Evolutionary conservation across 2,888 invertebrate genomes (phyloP).

Genomic region (Agrotis ipsilon): DNA sequence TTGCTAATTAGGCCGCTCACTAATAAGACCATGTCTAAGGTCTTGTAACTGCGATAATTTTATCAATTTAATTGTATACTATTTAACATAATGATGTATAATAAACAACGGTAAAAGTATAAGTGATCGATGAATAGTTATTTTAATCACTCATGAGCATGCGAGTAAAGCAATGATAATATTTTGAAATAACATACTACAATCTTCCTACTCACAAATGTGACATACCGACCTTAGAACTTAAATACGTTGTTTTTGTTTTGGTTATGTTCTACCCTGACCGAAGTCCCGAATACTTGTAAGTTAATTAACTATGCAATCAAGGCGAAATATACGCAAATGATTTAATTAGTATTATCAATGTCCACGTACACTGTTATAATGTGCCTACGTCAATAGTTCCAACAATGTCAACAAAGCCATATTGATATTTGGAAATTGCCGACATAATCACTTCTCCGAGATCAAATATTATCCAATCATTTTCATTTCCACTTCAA

Average conservation of each 20-base stretch:
- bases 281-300: not conserved
- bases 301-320: constrained; percentile 1
- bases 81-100: constrained; percentile 48
- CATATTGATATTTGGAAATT: constrained; percentile 25
- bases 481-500: constrained; percentile 21
- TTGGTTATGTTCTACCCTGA: not conserved
- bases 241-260: not conserved
- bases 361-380: constrained; percentile 6
- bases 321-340: constrained; percentile 12
- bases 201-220: constrained; percentile 1
- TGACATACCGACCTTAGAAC: not conserved
- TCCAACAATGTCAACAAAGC: constrained; percentile 21
- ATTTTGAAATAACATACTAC: constrained; percentile 10
- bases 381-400: constrained; percentile 21
- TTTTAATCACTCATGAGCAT: constrained; percentile 20
- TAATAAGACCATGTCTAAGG: constrained; percentile 72
- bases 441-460: constrained; percentile 18
- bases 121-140: constrained; percentile 9
- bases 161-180: constrained; percentile 9
- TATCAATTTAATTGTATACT: constrained; percentile 65
- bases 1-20: constrained; percentile 78
- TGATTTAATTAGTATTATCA: constrained; percentile 23
- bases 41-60: constrained; percentile 66
- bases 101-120: constrained; percentile 44
- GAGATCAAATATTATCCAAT: constrained; percentile 36